Base-by-base conservation (phyloP, 1,140 invertebrate species). In the Melitaea cinxia region DNA sequence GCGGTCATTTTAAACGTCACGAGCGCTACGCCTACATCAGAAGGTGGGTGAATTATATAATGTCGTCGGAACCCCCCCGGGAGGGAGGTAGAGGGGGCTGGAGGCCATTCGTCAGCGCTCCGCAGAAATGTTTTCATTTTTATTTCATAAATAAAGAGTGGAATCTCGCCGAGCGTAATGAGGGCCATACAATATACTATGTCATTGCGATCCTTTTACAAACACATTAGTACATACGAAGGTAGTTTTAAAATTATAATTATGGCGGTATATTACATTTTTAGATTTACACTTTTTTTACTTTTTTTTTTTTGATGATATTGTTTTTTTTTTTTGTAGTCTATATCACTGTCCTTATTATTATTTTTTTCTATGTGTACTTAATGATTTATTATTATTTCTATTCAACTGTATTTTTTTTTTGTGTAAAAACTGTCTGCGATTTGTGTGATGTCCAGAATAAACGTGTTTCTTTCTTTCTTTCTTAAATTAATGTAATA, bases 81-180 rank as follows among this genome's bases (percentile, higher is more conserved):
- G 64, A 65, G 33, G 35, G 12, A 61, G 35, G 35, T 9, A 53
- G 67, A 54, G 63, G 59, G 64, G 54, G 28, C 45, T 37, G 71
- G 63, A 61, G 69, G 76, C 78, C 82, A 87, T 89, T 85, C 83
- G 84, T 87, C 86, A 86, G 82, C 73, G 78, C 77, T 81, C 79
- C 77, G 71, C 74, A 83, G 80, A 84, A 83, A 87, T 85, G 83
- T 87, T 89, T 89, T 89, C 86, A 89, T 87, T 89, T 87, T 89
- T 89, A 89, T 89, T 89, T 87, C 82, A 89, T 89, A 89, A 89
- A 87, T 89, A 87, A 84, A 82, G 78, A 80, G 83, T 77, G 72
- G 79, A 80, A 84, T 85, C 80, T 83, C 74, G 72, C 65, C 56
- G 39, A 39, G 39, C 39, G 50, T 85, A 83, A 89, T 86, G 80